Conservation (phyloP, 1,140 invertebrate genomes). For the Aporrectodea caliginosa region DNA sequence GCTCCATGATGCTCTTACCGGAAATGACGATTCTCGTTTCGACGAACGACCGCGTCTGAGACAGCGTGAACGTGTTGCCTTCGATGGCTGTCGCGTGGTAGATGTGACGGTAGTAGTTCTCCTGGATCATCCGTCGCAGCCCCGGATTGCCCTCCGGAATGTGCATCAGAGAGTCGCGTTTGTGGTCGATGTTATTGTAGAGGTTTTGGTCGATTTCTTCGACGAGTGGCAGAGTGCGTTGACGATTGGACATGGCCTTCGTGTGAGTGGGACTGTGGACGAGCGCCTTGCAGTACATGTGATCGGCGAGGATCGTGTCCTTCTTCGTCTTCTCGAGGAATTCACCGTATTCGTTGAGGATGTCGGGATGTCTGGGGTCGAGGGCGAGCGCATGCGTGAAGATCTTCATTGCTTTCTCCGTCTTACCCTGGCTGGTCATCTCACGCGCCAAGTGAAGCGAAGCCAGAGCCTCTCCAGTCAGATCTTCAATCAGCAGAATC, state of each 20-base stretch:
- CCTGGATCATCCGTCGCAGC: conserved; percentile 80
- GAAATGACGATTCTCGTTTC: conserved; percentile 88
- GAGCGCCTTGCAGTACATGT: conserved; percentile 78
- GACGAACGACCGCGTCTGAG: conserved; percentile 84
- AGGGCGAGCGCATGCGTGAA: conserved; percentile 83
- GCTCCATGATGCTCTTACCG: conserved; percentile 91
- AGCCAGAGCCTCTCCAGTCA: conserved; percentile 69
- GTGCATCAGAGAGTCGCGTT: conserved; percentile 72
- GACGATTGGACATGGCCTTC: conserved; percentile 66
- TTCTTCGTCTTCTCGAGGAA: conserved; percentile 81
- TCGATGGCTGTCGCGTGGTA: conserved; percentile 97
- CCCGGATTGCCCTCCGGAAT: conserved; percentile 76
- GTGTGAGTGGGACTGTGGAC: conserved; percentile 76
- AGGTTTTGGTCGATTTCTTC: conserved; percentile 80
- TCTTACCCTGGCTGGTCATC: conserved; percentile 75
- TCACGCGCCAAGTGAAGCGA: conserved; percentile 77
- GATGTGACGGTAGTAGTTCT: conserved; percentile 92
- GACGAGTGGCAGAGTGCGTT: conserved; percentile 79
- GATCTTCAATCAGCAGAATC: too few relatives aligned
- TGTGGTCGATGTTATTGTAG: conserved; percentile 77
- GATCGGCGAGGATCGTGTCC: conserved; percentile 84
- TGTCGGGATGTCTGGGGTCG: conserved; percentile 84
- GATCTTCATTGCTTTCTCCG: conserved; percentile 79
- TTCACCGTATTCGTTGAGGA: conserved; percentile 88
- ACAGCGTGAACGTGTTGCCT: conserved; percentile 93